phyloP scores from a whole-genome alignment of 1,140 invertebrate genomes.

The Drosophila hydei region DNA sequence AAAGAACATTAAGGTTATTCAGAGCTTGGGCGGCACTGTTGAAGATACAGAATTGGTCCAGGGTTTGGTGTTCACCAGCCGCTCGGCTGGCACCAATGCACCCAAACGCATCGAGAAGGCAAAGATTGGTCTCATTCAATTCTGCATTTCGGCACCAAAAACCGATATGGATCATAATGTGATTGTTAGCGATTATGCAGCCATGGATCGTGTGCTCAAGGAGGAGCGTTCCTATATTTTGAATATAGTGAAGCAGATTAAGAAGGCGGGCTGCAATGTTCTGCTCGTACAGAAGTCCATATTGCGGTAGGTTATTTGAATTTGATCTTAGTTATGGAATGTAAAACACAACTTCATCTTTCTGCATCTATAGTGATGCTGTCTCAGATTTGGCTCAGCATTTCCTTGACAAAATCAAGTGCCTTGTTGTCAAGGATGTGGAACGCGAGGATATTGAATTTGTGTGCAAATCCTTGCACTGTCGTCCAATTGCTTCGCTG shows the following conservation, averaged over 20 bases:
- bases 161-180: conserved; percentile 99
- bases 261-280: conserved; percentile 99
- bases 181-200: conserved; percentile 98
- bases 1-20: conserved; percentile 97
- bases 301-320: conserved; percentile 86
- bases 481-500: conserved; percentile 98
- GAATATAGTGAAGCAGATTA: conserved; percentile 99
- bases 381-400: conserved; percentile 98
- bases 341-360: neutral
- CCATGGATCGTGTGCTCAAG: conserved; percentile 99
- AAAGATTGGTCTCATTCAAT: conserved; percentile 99
- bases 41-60: conserved; percentile 99
- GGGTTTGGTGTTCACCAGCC: conserved; percentile 97
- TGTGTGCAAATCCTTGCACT: conserved; percentile 97
- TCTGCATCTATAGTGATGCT: conserved; percentile 88
- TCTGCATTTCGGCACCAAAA: conserved; percentile 99
- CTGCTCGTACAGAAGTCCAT: conserved; percentile 99
- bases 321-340: neutral
- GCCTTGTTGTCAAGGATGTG: conserved; percentile 99
- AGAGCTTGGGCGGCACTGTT: conserved; percentile 98
- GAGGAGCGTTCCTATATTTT: conserved; percentile 99
- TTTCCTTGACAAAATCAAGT: conserved; percentile 99
- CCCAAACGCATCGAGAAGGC: conserved; percentile 98
- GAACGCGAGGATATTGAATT: conserved; percentile 99
- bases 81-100: conserved; percentile 94